Conservation (phyloP, 2,888 invertebrate species). For the Drosophila fulvimacula region DNA sequence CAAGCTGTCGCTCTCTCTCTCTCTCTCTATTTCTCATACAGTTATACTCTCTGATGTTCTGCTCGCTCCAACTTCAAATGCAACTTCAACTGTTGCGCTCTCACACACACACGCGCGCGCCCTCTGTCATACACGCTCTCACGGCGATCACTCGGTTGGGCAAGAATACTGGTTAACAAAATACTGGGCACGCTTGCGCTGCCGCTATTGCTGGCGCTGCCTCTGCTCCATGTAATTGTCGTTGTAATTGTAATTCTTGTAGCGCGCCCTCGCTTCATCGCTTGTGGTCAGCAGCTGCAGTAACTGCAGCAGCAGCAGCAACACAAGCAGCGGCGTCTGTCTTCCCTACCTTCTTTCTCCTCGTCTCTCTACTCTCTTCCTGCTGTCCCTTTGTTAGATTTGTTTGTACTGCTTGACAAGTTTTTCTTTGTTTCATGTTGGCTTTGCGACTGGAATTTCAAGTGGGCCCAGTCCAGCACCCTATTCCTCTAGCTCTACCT, state of each 20-base stretch:
- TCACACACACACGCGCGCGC: constrained; percentile 4
- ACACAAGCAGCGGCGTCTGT: constrained; percentile 5
- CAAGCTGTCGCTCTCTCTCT: constrained; percentile 18
- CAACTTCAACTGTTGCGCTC: constrained; percentile 47
- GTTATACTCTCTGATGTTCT: constrained; percentile 2
- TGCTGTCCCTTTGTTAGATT: constrained; percentile 61
- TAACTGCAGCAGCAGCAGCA: constrained; percentile 3
- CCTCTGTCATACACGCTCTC: constrained; percentile 15
- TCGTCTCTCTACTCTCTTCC: neutral
- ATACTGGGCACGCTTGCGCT: constrained; percentile 44
- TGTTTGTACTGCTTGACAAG: constrained; percentile 61
- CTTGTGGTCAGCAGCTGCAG: constrained; percentile 43
- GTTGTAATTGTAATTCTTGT: constrained; percentile 64
- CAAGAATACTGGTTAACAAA: constrained; percentile 56
- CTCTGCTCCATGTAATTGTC: constrained; percentile 48
- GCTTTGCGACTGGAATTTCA: constrained; percentile 68
- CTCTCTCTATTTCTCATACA: constrained; percentile 7
- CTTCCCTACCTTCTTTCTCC: constrained; percentile 8
- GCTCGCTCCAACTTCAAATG: constrained; percentile 42
- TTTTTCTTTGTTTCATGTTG: constrained; percentile 60
- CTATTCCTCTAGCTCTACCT: constrained; percentile 13
- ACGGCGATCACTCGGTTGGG: constrained; percentile 6
- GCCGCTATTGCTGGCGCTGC: constrained; percentile 14
- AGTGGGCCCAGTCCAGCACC: constrained; percentile 37
- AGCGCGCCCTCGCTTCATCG: constrained; percentile 54